Percentiles rank a stretch among this genome's conserved stretches.
Evolutionary conservation across 2,113 vertebrate species (phyloP).

Genomic region (Athene cunicularia): DNA sequence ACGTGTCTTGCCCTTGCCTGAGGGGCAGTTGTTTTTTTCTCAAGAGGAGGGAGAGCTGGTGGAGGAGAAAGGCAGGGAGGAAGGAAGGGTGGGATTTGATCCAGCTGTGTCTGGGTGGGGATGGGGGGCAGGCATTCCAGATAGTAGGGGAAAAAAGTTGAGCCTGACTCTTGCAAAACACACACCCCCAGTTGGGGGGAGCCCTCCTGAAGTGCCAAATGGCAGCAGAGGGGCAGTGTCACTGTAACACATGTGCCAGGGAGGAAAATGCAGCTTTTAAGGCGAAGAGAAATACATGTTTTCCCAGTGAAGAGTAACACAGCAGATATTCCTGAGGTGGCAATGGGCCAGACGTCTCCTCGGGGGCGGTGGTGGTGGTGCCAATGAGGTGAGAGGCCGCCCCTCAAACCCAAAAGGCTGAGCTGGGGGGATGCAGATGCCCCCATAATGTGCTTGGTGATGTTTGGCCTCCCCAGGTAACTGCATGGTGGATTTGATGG

Average conservation of each 20-base stretch:
- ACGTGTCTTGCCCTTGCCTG: accelerated
- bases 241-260: accelerated
- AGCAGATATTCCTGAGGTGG: not conserved
- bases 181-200: accelerated
- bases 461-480: not conserved
- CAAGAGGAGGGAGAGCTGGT: not conserved
- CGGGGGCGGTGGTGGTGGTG: too few relatives aligned
- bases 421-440: not conserved
- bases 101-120: too few relatives aligned
- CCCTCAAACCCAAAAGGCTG: not conserved
- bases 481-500: not conserved
- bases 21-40: accelerated
- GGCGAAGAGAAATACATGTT: too few relatives aligned
- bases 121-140: accelerated
- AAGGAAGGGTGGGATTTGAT: not conserved
- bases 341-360: not conserved
- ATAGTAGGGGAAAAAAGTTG: not conserved
- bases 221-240: not conserved
- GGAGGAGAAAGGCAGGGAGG: not conserved
- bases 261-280: not conserved
- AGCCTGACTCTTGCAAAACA: not conserved
- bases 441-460: too few relatives aligned
- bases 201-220: not conserved
- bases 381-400: accelerated
- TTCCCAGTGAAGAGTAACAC: not conserved